Conservation (phyloP, 64 coral and sea anemone genomes). For the Catalaphyllia jardinei region DNA sequence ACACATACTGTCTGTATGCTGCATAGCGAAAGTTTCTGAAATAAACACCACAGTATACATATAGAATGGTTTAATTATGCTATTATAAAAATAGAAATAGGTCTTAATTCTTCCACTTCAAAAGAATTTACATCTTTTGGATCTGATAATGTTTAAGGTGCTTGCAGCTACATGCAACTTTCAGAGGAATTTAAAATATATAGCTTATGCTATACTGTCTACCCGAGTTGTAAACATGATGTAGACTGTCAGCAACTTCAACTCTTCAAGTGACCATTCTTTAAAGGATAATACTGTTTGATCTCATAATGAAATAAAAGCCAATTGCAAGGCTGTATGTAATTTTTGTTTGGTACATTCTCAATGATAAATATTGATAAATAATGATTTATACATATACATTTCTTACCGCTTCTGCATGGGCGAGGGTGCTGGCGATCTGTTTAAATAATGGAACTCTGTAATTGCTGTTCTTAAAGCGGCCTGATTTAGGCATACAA, state of each 20-base stretch:
- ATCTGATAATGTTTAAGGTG: no score
- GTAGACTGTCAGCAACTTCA: no score
- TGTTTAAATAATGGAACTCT: constrained; percentile 10
- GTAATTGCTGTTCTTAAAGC: not conserved
- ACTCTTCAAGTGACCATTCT: no score
- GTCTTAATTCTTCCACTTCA: no score
- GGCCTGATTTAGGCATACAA: constrained; percentile 13
- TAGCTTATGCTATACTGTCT: no score
- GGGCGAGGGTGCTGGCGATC: not conserved
- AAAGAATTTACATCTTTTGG: no score
- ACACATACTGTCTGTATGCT: constrained; percentile 51
- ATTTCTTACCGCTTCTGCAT: constrained; percentile 19
- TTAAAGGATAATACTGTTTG: no score
- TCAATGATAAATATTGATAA: not conserved
- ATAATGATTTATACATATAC: not conserved
- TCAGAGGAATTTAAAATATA: no score
- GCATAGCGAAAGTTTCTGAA: constrained; percentile 51
- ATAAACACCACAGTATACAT: not conserved
- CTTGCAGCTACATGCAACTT: no score
- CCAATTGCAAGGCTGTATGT: not conserved
- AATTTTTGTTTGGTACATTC: not conserved
- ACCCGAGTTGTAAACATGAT: no score
- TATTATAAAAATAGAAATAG: not conserved
- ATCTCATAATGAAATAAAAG: no score
- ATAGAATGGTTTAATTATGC: not conserved